Evolutionary conservation across 1,140 invertebrate genomes (phyloP).

Genomic region (Harpegnathos saltator): DNA sequence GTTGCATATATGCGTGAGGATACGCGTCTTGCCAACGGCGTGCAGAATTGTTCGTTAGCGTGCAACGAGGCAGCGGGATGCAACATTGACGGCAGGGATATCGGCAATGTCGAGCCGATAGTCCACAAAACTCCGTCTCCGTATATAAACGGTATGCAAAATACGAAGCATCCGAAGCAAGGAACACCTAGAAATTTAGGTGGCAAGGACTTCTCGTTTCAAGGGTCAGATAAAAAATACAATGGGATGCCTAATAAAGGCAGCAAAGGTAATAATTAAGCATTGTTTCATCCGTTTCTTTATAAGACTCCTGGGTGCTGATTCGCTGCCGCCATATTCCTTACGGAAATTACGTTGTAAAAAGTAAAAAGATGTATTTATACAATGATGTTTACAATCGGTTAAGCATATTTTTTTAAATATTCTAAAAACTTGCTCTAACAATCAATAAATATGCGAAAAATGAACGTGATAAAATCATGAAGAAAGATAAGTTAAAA

Average conservation of each 20-base stretch:
- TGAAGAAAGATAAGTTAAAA: no score
- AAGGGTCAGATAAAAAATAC: conserved; percentile 31
- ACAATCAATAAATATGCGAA: no score
- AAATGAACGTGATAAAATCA: no score
- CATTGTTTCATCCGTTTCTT: background rate
- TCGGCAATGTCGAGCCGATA: background rate
- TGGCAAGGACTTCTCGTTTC: conserved; percentile 27
- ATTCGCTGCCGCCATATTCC: no score
- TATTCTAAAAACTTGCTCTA: no score
- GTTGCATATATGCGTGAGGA: conserved; percentile 36
- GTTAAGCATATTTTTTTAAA: no score
- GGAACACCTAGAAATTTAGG: background rate
- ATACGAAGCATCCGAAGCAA: conserved; percentile 20
- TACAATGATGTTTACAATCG: no score
- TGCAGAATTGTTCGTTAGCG: conserved; percentile 50
- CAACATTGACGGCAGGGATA: conserved; percentile 21
- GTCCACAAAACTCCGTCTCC: background rate
- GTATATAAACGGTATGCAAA: conserved; percentile 18
- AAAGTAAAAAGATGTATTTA: no score
- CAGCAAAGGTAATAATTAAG: conserved; percentile 4
- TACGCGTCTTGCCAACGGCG: conserved; percentile 11
- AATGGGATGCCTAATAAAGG: conserved; percentile 21
- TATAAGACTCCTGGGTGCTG: no score
- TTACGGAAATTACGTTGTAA: no score
- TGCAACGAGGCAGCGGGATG: conserved; percentile 1